These are phyloP conservation scores for Chelmon rostratus DNA, from an alignment of 2,797 vertebrate species.

Conservation along the genomic window DNA sequence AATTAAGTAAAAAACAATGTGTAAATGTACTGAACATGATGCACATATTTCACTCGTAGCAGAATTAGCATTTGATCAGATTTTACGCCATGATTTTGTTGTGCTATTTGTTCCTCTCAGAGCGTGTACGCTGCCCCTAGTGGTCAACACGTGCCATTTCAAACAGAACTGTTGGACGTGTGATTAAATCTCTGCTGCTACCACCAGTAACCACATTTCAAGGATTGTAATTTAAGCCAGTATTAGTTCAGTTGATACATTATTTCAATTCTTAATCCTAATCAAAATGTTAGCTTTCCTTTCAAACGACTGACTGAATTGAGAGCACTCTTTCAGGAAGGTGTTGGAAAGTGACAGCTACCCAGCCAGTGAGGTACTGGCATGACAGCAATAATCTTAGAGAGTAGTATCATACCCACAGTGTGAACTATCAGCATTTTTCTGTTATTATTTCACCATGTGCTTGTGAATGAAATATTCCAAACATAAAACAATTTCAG, in stretches of 20 bases:
- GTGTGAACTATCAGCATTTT: not conserved
- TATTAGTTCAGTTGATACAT: not conserved
- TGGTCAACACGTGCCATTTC: not conserved
- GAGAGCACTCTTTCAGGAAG: not conserved
- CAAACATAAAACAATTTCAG: conserved; percentile 19
- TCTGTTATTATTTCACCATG: not conserved
- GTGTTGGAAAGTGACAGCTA: not conserved
- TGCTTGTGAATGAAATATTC: conserved; percentile 35
- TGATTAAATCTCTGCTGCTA: not conserved
- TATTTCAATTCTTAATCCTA: not conserved
- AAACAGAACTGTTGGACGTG: not conserved
- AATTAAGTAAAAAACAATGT: not conserved
- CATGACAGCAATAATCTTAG: not conserved
- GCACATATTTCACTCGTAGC: not conserved
- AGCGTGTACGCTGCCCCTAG: not conserved
- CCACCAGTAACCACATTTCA: not conserved
- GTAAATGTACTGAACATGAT: not conserved
- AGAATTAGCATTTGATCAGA: not conserved
- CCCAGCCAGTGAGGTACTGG: not conserved
- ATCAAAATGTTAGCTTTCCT: not conserved
- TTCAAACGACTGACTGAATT: not conserved
- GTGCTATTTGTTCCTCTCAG: not conserved
- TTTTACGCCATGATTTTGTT: not conserved
- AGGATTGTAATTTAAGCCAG: not conserved
- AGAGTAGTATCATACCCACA: not conserved